phyloP scores from a whole-genome alignment of 2,113 vertebrate species.

The Nyctereutes procyonoides region DNA sequence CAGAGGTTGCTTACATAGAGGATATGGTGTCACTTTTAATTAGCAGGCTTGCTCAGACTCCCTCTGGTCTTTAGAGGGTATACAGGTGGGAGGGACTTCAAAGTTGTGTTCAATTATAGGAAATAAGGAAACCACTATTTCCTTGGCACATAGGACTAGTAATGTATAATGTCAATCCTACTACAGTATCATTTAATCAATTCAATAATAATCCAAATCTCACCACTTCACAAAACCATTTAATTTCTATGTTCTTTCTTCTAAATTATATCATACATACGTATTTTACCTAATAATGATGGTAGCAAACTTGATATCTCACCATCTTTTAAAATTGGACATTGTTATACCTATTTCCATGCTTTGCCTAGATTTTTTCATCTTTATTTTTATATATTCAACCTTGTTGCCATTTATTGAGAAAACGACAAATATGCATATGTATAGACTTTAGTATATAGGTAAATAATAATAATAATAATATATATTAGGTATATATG shows the following conservation, averaged over 20 bases:
- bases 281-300: neutral
- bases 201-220: neutral
- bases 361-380: neutral
- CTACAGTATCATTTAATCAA: neutral
- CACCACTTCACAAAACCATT: neutral
- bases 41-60: neutral
- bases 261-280: neutral
- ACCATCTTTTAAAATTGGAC: slow-evolving; percentile 27
- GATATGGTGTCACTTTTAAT: neutral
- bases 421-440: neutral
- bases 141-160: neutral
- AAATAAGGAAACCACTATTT: neutral
- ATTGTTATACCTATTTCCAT: neutral
- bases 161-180: neutral
- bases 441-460: neutral
- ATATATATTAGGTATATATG: neutral
- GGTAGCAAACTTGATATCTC: neutral
- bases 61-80: neutral
- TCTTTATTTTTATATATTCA: neutral
- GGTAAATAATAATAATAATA: neutral
- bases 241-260: neutral
- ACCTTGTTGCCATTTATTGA: neutral
- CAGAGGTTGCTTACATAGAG: neutral
- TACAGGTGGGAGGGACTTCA: neutral
- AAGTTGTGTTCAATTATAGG: neutral